Conservation (phyloP, 1,140 invertebrate genomes). For the Papilio glaucus region DNA sequence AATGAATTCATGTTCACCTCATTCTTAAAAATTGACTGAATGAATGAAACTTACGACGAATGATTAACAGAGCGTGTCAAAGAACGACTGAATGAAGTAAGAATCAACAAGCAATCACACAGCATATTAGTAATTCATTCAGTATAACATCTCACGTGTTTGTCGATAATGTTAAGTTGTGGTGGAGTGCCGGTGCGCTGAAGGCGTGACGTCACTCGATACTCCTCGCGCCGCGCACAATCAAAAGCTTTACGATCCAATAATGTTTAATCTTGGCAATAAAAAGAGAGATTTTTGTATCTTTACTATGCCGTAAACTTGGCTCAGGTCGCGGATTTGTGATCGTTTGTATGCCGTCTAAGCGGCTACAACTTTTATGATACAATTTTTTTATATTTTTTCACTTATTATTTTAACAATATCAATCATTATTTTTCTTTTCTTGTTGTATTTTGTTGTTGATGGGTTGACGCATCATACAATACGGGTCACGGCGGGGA, state of each 20-base stretch:
- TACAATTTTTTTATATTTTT: background rate
- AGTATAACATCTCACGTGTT: background rate
- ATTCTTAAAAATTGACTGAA: no score
- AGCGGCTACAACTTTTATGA: slow-evolving; percentile 21
- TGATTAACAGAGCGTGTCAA: no score
- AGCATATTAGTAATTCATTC: no score
- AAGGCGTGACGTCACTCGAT: slow-evolving; percentile 23
- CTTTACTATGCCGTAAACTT: slow-evolving; percentile 56
- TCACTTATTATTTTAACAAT: no score
- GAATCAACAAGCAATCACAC: no score
- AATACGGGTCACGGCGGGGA: no score
- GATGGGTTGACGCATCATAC: no score
- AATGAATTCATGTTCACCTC: no score
- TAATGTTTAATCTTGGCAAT: slow-evolving; percentile 55
- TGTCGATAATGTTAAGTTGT: background rate
- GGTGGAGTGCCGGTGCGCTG: background rate
- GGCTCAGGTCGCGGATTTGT: slow-evolving; percentile 29
- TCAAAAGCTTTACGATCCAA: slow-evolving; percentile 53
- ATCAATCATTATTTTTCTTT: no score
- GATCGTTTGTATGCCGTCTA: slow-evolving; percentile 36
- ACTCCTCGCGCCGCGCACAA: slow-evolving; percentile 38
- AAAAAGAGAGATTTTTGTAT: slow-evolving; percentile 56
- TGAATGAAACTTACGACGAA: no score
- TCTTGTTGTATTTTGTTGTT: no score
- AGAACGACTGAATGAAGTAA: no score